Evolutionary conservation across 2,113 vertebrate species (phyloP).

Genomic region (Vombatus ursinus): DNA sequence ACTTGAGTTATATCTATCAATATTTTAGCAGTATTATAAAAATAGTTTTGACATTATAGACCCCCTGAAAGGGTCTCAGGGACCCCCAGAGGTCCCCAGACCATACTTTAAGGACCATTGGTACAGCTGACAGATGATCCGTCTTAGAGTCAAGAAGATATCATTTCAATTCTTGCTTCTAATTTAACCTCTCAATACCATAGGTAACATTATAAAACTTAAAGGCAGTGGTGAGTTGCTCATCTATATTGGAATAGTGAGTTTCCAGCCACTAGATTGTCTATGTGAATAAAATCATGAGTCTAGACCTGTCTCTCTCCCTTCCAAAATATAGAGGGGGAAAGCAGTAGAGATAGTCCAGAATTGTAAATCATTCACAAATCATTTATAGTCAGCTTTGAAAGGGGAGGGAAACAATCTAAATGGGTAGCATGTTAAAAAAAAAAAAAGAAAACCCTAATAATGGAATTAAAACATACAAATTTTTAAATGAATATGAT

Average conservation of each 20-base stretch:
- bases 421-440: not conserved
- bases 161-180: not conserved
- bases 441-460: not conserved
- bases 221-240: not conserved
- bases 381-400: not conserved
- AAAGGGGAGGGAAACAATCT: not conserved
- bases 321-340: not conserved
- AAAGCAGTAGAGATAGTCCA: not conserved
- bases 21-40: no score
- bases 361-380: conserved; percentile 20
- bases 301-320: rapidly evolving
- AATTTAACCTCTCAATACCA: not conserved
- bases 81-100: no score
- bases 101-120: no score
- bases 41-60: no score
- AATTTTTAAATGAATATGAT: conserved; percentile 55
- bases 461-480: conserved; percentile 26
- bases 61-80: no score
- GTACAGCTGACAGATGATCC: not conserved
- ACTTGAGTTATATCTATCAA: no score
- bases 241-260: not conserved
- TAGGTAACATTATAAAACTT: not conserved
- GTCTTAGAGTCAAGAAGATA: not conserved
- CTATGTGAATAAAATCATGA: not conserved
- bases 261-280: not conserved